Evolutionary conservation across 2,888 invertebrate species (phyloP).

Genomic region (Eupithecia subumbrata): DNA sequence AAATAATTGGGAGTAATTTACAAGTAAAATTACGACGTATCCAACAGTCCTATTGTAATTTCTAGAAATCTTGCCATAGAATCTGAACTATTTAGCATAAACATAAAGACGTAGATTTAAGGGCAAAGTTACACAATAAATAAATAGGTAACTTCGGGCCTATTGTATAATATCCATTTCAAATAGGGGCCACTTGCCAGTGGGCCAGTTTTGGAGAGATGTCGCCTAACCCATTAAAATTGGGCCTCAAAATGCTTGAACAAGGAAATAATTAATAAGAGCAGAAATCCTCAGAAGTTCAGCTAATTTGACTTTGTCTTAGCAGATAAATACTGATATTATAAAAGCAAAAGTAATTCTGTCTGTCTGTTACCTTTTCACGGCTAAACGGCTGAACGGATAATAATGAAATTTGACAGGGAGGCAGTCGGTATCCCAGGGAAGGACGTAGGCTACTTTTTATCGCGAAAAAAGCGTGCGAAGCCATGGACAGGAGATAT

Average conservation of each 20-base stretch:
- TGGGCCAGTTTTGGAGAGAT: no score
- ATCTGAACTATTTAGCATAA: slow-evolving; percentile 4
- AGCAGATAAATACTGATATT: neutral
- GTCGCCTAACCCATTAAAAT: neutral
- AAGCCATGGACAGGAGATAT: no score
- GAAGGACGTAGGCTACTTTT: no score
- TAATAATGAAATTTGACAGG: no score
- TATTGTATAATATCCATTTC: no score
- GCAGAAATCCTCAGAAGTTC: neutral
- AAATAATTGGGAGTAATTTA: neutral
- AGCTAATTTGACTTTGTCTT: neutral
- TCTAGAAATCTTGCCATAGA: neutral
- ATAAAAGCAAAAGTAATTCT: no score
- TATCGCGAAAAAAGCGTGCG: no score
- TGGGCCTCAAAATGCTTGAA: neutral
- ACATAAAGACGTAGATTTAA: neutral
- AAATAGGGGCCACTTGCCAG: no score
- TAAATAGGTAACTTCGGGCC: no score
- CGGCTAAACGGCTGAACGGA: no score
- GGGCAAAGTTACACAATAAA: neutral
- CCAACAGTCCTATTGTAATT: neutral
- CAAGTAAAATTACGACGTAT: neutral
- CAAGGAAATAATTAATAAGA: neutral
- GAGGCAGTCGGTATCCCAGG: no score
- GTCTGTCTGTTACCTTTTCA: no score